Evolutionary conservation across 2,113 vertebrate genomes (phyloP).

Genomic region (Chloropsis cyanopogon): DNA sequence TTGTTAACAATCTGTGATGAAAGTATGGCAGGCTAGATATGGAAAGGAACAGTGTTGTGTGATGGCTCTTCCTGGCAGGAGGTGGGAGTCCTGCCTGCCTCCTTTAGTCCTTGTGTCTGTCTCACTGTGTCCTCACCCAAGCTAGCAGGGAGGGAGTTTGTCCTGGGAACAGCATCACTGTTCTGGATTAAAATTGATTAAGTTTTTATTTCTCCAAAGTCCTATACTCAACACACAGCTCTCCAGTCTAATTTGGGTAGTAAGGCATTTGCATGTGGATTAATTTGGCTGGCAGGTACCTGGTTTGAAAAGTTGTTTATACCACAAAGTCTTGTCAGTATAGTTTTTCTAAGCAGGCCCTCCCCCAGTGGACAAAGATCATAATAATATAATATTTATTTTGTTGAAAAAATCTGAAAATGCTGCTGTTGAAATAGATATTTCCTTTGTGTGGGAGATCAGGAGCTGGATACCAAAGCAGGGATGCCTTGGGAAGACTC

Average conservation of each 20-base stretch:
- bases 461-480: too few species aligned
- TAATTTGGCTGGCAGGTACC: background rate
- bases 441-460: too few species aligned
- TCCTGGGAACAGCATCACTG: background rate
- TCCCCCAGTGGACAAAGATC: background rate
- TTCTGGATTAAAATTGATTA: background rate
- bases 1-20: background rate
- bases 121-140: accelerated
- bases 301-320: background rate
- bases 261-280: background rate
- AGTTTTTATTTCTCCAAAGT: background rate
- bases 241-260: background rate
- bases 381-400: background rate
- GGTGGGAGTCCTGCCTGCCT: background rate
- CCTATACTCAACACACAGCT: background rate
- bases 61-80: background rate
- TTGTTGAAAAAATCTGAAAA: background rate
- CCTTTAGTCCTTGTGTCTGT: background rate
- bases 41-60: background rate
- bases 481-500: too few species aligned
- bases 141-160: accelerated
- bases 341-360: background rate
- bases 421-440: background rate
- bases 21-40: background rate
- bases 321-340: background rate